A percentile compares a stretch with the other conserved stretches of the same genome.
These are phyloP conservation scores for Acrobasis consociella DNA, from an alignment of 2,888 invertebrate genomes.

Conservation along the genomic window DNA sequence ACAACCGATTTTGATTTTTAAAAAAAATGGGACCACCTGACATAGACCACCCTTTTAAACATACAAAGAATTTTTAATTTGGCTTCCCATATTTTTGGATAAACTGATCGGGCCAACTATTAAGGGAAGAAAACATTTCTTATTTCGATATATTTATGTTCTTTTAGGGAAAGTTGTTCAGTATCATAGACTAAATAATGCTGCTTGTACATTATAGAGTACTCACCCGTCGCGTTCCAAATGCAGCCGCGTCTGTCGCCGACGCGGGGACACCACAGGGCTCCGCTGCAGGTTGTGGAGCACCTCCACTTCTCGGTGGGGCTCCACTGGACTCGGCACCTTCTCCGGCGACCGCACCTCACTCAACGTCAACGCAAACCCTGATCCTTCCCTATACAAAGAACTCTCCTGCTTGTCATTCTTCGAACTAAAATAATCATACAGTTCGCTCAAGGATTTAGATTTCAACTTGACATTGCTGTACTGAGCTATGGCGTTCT, in stretches of 20 bases:
- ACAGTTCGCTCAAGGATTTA: slow-evolving; percentile 75
- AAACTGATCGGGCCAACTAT: too few relatives aligned
- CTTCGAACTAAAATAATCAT: slow-evolving; percentile 75
- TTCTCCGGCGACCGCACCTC: slow-evolving; percentile 68
- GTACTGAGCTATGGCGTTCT: slow-evolving; percentile 45
- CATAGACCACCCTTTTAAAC: too few relatives aligned
- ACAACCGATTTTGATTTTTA: too few relatives aligned
- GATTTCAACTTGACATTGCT: slow-evolving; percentile 70
- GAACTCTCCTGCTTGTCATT: slow-evolving; percentile 47
- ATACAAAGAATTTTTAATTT: too few relatives aligned
- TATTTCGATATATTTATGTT: too few relatives aligned
- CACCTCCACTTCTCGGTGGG: slow-evolving; percentile 86
- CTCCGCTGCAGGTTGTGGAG: slow-evolving; percentile 87
- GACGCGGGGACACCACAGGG: slow-evolving; percentile 80
- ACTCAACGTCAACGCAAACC: slow-evolving; percentile 62
- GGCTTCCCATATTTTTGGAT: too few relatives aligned
- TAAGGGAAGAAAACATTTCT: too few relatives aligned
- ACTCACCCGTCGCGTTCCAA: slow-evolving; percentile 74
- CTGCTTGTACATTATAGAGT: background rate
- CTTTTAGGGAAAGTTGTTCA: too few relatives aligned
- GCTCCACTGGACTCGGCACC: slow-evolving; percentile 75
- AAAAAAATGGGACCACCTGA: too few relatives aligned
- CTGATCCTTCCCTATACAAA: slow-evolving; percentile 54
- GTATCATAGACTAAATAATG: too few relatives aligned
- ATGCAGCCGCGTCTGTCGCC: slow-evolving; percentile 65